These are phyloP conservation scores for Coryphaenoides rupestris DNA, from an alignment of 2,113 vertebrate species.

Conservation along the genomic window DNA sequence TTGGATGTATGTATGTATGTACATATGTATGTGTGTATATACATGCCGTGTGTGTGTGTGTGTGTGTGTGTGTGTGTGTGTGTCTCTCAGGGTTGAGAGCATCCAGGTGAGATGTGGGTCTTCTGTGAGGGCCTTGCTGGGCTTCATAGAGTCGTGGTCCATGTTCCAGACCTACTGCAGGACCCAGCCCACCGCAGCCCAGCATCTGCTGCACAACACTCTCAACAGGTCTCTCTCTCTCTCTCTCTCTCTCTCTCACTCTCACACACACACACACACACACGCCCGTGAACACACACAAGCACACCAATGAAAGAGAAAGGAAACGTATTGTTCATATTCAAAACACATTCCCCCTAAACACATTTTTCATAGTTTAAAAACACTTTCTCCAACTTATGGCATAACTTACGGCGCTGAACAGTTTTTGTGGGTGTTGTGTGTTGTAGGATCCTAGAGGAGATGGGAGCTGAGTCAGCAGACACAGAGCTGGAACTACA, in stretches of 20 bases:
- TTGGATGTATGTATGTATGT: too few species aligned
- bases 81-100: conserved; percentile 63
- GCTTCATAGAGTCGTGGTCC: conserved; percentile 73
- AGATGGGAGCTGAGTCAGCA: conserved; percentile 61
- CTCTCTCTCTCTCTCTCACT: too few species aligned
- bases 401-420: too few species aligned
- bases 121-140: conserved; percentile 60
- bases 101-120: conserved; percentile 55
- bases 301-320: neutral
- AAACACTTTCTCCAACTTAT: too few species aligned
- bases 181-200: conserved; percentile 60
- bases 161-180: conserved; percentile 67
- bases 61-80: neutral
- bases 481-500: conserved; percentile 49
- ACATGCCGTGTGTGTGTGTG: too few species aligned
- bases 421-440: neutral
- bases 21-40: too few species aligned
- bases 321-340: too few species aligned
- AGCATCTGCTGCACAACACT: conserved; percentile 58
- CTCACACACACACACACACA: conserved; percentile 33
- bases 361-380: too few species aligned
- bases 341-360: too few species aligned
- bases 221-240: too few species aligned
- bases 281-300: neutral
- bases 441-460: conserved; percentile 56